phyloP scores from a whole-genome alignment of 2,888 invertebrate species.

The Drosophila antonietae region DNA sequence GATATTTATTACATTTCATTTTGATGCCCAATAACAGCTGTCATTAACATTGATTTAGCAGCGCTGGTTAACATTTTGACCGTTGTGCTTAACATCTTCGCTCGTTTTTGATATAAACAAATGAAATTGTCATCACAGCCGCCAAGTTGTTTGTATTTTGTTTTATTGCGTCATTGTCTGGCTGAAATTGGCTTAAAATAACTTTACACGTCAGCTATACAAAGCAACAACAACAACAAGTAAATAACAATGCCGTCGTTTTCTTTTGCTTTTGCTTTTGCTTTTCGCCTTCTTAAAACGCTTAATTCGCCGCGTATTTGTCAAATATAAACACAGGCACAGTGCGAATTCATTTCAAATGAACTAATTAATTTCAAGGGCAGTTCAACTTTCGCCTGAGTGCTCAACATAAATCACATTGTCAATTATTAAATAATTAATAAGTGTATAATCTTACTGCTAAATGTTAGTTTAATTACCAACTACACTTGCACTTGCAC shows the following conservation, averaged over 20 bases:
- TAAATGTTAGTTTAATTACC: not conserved
- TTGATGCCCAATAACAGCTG: not conserved
- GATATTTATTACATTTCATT: not conserved
- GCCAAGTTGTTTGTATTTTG: constrained; percentile 67
- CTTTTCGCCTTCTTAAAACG: constrained; percentile 34
- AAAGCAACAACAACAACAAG: constrained; percentile 22
- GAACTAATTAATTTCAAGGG: constrained; percentile 68
- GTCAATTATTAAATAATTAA: not conserved
- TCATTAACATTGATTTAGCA: constrained; percentile 15
- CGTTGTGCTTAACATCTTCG: constrained; percentile 16
- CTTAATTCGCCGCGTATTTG: constrained; percentile 36
- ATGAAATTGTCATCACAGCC: constrained; percentile 56
- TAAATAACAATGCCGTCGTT: constrained; percentile 33
- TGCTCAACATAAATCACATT: constrained; percentile 17
- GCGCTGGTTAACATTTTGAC: constrained; percentile 18
- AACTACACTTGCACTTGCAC: not conserved
- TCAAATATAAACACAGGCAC: constrained; percentile 47
- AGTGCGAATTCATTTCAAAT: constrained; percentile 44
- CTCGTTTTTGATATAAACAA: constrained; percentile 68
- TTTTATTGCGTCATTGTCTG: constrained; percentile 79
- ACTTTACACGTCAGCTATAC: constrained; percentile 78
- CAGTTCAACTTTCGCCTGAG: constrained; percentile 41
- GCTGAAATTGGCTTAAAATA: constrained; percentile 82
- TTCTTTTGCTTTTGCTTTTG: constrained; percentile 17
- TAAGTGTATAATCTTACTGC: not conserved